Evolutionary conservation across 2,797 vertebrate genomes (phyloP), one percentile per base, ranked within the genome.

Genomic region (Aulostomus chinensis): DNA sequence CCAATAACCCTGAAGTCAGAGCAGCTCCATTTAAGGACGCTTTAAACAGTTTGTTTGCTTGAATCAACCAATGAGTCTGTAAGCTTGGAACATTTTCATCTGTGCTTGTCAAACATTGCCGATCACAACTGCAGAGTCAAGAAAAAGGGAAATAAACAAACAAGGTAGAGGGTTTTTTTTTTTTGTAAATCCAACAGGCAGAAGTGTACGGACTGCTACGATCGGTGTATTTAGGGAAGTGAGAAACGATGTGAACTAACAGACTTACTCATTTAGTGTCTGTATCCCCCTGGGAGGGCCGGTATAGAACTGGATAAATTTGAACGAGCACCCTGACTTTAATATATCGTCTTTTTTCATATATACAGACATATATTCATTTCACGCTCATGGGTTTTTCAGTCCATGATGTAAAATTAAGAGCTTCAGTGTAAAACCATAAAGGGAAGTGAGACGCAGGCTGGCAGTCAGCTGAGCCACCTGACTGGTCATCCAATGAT

Each of bases 381-480:
- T n/a, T n/a, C n/a, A n/a, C n/a, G n/a, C n/a, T n/a, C n/a, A n/a
- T n/a, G n/a, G n/a, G n/a, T n/a, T n/a, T n/a, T n/a, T n/a, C n/a
- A n/a, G n/a, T n/a, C 2, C 9, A 13, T 24, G 3, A 3, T 12
- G 21, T 18, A 8, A 5, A 7, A 36, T 33, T 38, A 2, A 36
- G 2, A 22, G 29, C 4, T 37, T 29, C 8, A 6, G 4, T 21
- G 9, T 32, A 2, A 50, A 35, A 39, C 20, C 30, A 26, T 6
- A 5, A 48, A 24, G 32, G 52, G 65, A 84, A 73, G 57, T 65
- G 46, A 78, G 61, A 72, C n/a, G 24, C 29, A 45, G 18, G 33
- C 26, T 24, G 31, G 28, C 24, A 26, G 18, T 29, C 21, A 41
- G n/a, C 24, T 39, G 34, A 60, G 38, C n/a, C 50, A 31, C 31